Evolutionary conservation across 2,888 invertebrate genomes (phyloP).

Genomic region (Melieria picta): DNA sequence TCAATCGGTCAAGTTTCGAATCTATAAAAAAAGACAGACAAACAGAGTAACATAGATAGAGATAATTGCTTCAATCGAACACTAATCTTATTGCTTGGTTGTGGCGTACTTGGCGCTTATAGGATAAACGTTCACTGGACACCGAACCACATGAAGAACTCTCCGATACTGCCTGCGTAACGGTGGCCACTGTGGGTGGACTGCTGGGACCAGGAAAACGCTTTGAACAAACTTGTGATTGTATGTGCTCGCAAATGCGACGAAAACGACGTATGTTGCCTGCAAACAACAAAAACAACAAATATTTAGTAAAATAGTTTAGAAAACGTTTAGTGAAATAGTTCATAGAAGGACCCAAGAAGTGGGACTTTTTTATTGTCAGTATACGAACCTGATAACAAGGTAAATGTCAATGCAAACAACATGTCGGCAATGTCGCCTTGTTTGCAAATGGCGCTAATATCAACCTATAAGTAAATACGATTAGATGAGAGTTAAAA

Average conservation of each 20-base stretch:
- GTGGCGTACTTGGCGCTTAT: slow-evolving; percentile 61
- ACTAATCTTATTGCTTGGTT: neutral
- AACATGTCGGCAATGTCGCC: slow-evolving; percentile 74
- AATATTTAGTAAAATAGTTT: neutral
- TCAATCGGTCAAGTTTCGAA: neutral
- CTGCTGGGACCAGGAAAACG: slow-evolving; percentile 67
- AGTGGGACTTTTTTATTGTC: no score
- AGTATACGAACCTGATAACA: slow-evolving; percentile 81
- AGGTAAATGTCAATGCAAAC: slow-evolving; percentile 93
- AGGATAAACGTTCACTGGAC: slow-evolving; percentile 65
- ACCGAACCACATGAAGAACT: slow-evolving; percentile 67
- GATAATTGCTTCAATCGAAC: neutral
- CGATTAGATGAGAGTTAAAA: neutral
- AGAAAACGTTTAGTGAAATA: neutral
- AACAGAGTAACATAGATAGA: neutral
- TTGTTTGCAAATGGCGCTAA: slow-evolving; percentile 84
- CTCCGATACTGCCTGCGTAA: slow-evolving; percentile 67
- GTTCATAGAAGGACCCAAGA: neutral
- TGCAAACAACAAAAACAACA: slow-evolving; percentile 58
- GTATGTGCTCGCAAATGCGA: slow-evolving; percentile 95
- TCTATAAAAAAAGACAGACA: neutral
- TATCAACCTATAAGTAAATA: slow-evolving; percentile 74
- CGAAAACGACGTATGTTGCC: slow-evolving; percentile 95
- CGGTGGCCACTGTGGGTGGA: slow-evolving; percentile 63
- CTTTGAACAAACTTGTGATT: slow-evolving; percentile 79